Conservation (phyloP, 2,888 invertebrate genomes). For the Scaptomyza caliginosa region DNA sequence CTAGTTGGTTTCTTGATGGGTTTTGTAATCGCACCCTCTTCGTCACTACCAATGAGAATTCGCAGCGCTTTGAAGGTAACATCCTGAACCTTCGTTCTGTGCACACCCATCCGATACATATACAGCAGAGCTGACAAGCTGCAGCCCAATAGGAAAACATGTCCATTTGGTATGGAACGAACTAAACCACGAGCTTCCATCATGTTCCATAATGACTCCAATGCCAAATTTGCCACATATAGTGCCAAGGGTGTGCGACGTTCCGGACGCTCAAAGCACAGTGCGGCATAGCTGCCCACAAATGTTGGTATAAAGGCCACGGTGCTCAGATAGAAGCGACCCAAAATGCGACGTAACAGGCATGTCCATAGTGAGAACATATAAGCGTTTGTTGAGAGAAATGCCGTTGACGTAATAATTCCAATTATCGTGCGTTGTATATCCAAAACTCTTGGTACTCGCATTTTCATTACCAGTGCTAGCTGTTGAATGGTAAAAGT, state of each 20-base stretch:
- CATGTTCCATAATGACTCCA: constrained; percentile 90
- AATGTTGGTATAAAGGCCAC: constrained; percentile 89
- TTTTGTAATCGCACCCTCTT: constrained; percentile 82
- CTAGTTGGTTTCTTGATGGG: constrained; percentile 14
- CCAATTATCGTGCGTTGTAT: constrained; percentile 87
- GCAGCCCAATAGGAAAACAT: constrained; percentile 87
- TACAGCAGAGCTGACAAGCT: constrained; percentile 86
- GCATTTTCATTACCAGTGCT: constrained; percentile 87
- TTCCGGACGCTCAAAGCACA: constrained; percentile 89
- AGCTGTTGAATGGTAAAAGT: constrained; percentile 84
- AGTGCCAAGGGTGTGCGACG: constrained; percentile 89
- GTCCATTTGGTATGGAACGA: constrained; percentile 86
- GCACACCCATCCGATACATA: constrained; percentile 86
- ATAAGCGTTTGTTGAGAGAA: constrained; percentile 89
- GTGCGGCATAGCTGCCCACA: constrained; percentile 88
- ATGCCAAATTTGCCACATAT: constrained; percentile 92
- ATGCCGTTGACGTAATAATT: constrained; percentile 89
- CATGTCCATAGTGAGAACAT: constrained; percentile 89
- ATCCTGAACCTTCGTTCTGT: constrained; percentile 83
- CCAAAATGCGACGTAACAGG: constrained; percentile 86
- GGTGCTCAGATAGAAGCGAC: constrained; percentile 88
- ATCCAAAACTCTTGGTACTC: constrained; percentile 86
- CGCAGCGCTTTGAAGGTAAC: constrained; percentile 86
- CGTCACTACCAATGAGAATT: constrained; percentile 86
- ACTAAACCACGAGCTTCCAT: constrained; percentile 87